A percentile compares a stretch with the other conserved stretches of the same genome.
Conservation (phyloP, 35 echinoderm and acorn worm species). For the Hemicentrotus pulcherrimus region DNA sequence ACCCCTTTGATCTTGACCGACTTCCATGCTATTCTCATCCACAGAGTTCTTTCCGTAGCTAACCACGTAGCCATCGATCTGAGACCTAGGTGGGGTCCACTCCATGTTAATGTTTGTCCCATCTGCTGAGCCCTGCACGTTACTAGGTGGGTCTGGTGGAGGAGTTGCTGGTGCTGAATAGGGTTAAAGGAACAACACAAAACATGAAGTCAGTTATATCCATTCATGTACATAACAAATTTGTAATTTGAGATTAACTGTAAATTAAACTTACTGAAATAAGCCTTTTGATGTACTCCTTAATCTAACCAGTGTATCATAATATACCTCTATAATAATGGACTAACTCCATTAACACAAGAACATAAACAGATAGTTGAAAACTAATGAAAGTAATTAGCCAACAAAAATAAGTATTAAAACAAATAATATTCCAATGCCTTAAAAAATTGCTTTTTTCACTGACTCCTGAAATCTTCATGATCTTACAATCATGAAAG, state of each 20-base stretch:
- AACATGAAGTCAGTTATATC: background rate
- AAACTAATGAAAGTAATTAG: too few species aligned
- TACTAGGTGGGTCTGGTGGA: background rate
- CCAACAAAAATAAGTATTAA: too few species aligned
- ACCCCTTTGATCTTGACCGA: background rate
- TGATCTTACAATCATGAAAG: too few species aligned
- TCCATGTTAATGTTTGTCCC: background rate
- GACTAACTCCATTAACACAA: too few species aligned
- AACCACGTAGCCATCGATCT: background rate
- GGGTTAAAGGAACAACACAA: background rate
- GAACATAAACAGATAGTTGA: too few species aligned
- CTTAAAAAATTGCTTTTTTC: too few species aligned
- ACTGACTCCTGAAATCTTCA: too few species aligned
- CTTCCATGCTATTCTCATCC: background rate
- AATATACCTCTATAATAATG: background rate
- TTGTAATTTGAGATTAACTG: too few species aligned
- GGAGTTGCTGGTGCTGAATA: background rate
- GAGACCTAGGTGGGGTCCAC: background rate
- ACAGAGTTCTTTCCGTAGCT: background rate
- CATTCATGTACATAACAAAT: too few species aligned
- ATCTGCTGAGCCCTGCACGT: background rate
- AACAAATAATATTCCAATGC: too few species aligned
- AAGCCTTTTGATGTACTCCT: background rate
- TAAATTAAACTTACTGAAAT: background rate
- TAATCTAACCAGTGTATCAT: too few species aligned